Percentiles rank a stretch among this genome's conserved stretches.
Conservation (phyloP, 2,888 invertebrate species). For the Drosophila paranaensis region DNA sequence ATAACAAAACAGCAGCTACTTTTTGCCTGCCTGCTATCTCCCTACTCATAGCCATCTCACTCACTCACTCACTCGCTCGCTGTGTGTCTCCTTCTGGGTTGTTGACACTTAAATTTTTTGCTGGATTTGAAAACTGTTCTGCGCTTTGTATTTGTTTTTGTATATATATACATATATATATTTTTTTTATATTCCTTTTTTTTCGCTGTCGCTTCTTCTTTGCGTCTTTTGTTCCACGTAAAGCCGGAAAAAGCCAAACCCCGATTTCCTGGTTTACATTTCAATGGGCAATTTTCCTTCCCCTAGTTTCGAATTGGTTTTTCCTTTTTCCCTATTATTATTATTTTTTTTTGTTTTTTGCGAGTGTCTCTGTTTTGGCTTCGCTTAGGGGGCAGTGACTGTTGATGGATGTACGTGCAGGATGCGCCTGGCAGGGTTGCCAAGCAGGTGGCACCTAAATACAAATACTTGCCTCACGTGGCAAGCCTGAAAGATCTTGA, state of each 20-base stretch:
- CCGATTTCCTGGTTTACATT: conserved; percentile 79
- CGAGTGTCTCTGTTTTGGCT: conserved; percentile 40
- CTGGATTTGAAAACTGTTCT: conserved; percentile 54
- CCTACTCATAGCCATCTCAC: conserved; percentile 11
- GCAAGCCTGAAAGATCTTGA: conserved; percentile 21
- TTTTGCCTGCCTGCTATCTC: conserved; percentile 64
- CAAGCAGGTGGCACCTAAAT: conserved; percentile 51
- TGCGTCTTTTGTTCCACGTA: conserved; percentile 64
- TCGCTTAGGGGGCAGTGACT: conserved; percentile 56
- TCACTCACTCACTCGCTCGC: conserved; percentile 6
- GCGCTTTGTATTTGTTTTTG: conserved; percentile 61
- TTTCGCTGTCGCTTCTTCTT: conserved; percentile 54
- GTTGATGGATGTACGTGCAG: conserved; percentile 38
- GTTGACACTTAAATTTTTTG: conserved; percentile 60
- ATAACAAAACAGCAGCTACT: conserved; percentile 73
- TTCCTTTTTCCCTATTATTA: conserved; percentile 24
- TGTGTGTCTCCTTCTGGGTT: conserved; percentile 42
- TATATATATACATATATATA: conserved; percentile 30
- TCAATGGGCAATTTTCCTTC: conserved; percentile 75
- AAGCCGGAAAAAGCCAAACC: conserved; percentile 82
- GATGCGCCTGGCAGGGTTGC: conserved; percentile 6
- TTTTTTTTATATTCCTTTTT: conserved; percentile 48
- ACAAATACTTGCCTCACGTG: conserved; percentile 37
- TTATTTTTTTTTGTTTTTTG: conserved; percentile 18
- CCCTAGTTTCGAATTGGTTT: conserved; percentile 50